Evolutionary conservation across 2,888 invertebrate genomes (phyloP), one percentile per base, ranked within the genome.

Genomic region (Nemoura dubitans): DNA sequence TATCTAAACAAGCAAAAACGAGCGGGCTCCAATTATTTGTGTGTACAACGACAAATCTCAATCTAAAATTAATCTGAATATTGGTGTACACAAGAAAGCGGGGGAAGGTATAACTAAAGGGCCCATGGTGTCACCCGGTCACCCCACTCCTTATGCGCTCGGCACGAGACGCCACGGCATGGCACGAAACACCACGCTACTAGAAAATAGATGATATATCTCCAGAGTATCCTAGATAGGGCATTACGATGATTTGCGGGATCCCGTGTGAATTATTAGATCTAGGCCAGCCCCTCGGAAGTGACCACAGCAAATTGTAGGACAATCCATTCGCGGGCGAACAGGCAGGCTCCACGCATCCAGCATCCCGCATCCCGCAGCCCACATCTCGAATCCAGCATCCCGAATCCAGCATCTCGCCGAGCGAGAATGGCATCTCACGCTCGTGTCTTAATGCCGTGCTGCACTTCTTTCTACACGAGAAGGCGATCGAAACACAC

Each of bases 31-130:
- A 84, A 84, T 84, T 84, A 84, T 59, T 84, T 84, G 29, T 84
- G 84, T 84, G 59, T 59, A 84, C 84, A 84, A 83, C 87, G 77
- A 87, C 86, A 87, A 87, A 87, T 87, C 87, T 87, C 87, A 85
- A 87, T 87, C 83, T 86, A 87, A 87, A 87, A 86, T 83, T 87
- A 87, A 87, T 87, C 87, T 76, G 86, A 84, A 59, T 84, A 84
- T 84, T 84, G 84, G 59, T 81, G 78, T 78, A 78, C 26, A 78
- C 28, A 28, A 27, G 28, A 78, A 28, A 28, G 25, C 26, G 14
- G 78, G n/a, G 78, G 26, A 21, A 27, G 27, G 5, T 25, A 5
- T 21, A 21, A 76, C 10, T 36, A 3, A 6, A 10, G 3, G 10
- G 5, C 10, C 36, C 10, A 10, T 36, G 10, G 36, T 36, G 36